A percentile compares a stretch with the other conserved stretches of the same genome.
Conservation (phyloP, 2,888 invertebrate genomes). For the Erebia palarica region DNA sequence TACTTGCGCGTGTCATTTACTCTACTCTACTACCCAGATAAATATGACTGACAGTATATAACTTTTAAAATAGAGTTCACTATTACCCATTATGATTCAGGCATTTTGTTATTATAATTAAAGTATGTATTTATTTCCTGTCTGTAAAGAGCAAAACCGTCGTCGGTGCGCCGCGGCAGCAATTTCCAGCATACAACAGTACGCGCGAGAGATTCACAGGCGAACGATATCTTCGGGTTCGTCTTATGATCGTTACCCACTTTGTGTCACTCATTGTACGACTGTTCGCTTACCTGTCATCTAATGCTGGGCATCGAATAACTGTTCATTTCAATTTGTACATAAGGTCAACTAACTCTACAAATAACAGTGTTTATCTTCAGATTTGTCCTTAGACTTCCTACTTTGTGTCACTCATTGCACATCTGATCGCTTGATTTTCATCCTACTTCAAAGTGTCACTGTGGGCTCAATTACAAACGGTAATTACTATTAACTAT, state of each 20-base stretch:
- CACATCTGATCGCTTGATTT: neutral
- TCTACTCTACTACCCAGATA: too few species aligned
- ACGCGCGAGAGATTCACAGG: slow-evolving; percentile 81
- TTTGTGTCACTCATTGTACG: slow-evolving; percentile 12
- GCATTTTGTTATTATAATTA: slow-evolving; percentile 2
- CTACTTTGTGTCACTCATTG: slow-evolving; percentile 10
- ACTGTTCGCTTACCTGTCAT: slow-evolving; percentile 23
- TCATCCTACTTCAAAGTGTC: too few species aligned
- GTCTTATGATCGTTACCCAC: slow-evolving; percentile 19
- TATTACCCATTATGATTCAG: too few species aligned
- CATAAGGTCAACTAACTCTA: neutral
- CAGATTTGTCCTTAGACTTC: slow-evolving; percentile 9
- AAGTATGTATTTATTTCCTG: neutral
- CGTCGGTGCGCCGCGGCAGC: slow-evolving; percentile 85
- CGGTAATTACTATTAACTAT: too few species aligned
- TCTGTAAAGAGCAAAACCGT: slow-evolving; percentile 66
- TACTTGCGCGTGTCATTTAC: too few species aligned
- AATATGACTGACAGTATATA: too few species aligned
- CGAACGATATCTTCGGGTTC: slow-evolving; percentile 34
- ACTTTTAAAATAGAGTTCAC: too few species aligned
- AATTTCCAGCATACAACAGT: slow-evolving; percentile 84
- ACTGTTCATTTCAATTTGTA: neutral
- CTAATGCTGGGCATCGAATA: slow-evolving; percentile 14
- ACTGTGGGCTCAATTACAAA: too few species aligned
- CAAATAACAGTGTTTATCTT: neutral